A percentile compares a stretch with the other conserved stretches of the same genome.
These are phyloP conservation scores for Heterodera filipjevi DNA, from an alignment of 2,888 invertebrate genomes.

Conservation along the genomic window DNA sequence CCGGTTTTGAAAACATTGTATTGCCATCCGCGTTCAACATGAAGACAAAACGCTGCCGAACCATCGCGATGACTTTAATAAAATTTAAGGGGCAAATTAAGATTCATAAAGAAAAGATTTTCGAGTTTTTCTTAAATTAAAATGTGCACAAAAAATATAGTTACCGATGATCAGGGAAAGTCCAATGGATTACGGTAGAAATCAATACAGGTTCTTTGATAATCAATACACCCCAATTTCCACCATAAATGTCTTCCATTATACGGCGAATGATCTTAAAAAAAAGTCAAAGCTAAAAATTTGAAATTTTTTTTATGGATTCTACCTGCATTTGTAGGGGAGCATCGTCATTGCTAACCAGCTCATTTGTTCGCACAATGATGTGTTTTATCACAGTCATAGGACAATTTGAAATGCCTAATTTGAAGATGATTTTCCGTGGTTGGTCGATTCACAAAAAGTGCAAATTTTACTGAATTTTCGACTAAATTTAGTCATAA, in stretches of 20 bases:
- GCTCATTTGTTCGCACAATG: conserved; percentile 51
- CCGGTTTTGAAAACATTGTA: conserved; percentile 65
- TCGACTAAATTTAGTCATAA: too few relatives aligned
- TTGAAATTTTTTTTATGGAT: conserved; percentile 5
- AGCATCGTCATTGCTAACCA: conserved; percentile 39
- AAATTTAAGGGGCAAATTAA: not conserved
- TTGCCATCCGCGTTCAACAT: conserved; percentile 57
- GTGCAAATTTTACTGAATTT: too few relatives aligned
- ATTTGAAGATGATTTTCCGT: too few relatives aligned
- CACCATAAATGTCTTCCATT: conserved; percentile 64
- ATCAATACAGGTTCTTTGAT: conserved; percentile 55
- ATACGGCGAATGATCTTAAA: conserved; percentile 60
- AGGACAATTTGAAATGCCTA: conserved; percentile 63
- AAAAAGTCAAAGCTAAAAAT: not conserved
- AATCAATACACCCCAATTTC: conserved; percentile 64
- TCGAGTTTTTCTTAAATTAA: too few relatives aligned
- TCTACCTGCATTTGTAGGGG: conserved; percentile 48
- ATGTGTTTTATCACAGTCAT: conserved; percentile 54
- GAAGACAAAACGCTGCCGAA: conserved; percentile 60
- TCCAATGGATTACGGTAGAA: conserved; percentile 63
- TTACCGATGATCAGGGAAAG: conserved; percentile 58
- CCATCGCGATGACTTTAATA: conserved; percentile 54
- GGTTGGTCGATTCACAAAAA: too few relatives aligned
- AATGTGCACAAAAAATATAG: not conserved
- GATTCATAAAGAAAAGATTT: too few relatives aligned